These are phyloP conservation scores for Uloborus diversus DNA, from an alignment of 1,140 invertebrate species.

Conservation along the genomic window DNA sequence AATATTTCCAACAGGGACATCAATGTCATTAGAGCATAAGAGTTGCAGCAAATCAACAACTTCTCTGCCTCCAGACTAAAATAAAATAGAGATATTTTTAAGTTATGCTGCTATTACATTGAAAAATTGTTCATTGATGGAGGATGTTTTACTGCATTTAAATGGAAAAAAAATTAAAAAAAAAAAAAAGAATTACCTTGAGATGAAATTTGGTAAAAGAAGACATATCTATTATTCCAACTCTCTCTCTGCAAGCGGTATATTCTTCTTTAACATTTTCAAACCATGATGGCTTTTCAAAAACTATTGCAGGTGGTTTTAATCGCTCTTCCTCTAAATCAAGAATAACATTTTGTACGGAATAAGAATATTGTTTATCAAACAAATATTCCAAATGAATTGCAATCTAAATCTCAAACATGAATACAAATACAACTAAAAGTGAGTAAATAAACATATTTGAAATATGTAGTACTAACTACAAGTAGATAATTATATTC, in stretches of 20 bases:
- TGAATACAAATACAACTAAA: background rate
- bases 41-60: constrained; percentile 91
- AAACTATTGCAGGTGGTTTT: constrained; percentile 58
- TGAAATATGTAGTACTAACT: background rate
- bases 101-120: background rate
- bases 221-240: constrained; percentile 96
- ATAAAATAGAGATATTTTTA: background rate
- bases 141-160: background rate
- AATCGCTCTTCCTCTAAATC: constrained; percentile 46
- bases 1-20: constrained; percentile 92
- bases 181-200: constrained; percentile 31
- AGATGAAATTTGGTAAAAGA: constrained; percentile 98
- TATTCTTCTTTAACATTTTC: constrained; percentile 89
- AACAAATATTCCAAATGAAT: background rate
- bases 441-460: background rate
- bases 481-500: background rate
- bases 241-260: constrained; percentile 88
- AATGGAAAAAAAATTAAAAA: background rate
- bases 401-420: background rate
- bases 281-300: constrained; percentile 91
- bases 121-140: background rate
- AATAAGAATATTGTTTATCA: background rate
- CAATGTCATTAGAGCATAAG: constrained; percentile 96
- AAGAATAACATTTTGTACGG: no score
- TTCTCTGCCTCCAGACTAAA: constrained; percentile 74